Evolutionary conservation across 2,888 invertebrate species (phyloP).

Genomic region (Priapulus caudatus): DNA sequence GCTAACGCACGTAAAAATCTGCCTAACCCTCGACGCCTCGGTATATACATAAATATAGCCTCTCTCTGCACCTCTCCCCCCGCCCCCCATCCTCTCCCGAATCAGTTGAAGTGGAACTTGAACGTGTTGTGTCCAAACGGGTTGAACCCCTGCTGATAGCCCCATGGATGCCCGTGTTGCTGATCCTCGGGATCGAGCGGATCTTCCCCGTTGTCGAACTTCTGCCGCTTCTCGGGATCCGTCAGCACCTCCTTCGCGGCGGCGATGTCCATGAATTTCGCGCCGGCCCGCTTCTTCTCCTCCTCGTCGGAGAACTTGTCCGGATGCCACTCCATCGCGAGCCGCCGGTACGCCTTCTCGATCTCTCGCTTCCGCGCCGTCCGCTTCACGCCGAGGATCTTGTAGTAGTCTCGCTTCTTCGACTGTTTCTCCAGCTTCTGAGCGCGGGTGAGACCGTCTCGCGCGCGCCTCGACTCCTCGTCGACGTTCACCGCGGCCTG

Average conservation of each 20-base stretch:
- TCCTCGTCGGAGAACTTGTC: constrained; percentile 74
- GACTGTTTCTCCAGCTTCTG: constrained; percentile 85
- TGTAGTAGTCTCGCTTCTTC: constrained; percentile 90
- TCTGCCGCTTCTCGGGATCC: constrained; percentile 72
- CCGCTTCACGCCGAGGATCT: constrained; percentile 81
- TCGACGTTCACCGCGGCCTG: constrained; percentile 74
- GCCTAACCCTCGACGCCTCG: too few species aligned
- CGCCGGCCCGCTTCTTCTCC: constrained; percentile 79
- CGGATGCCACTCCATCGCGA: constrained; percentile 98
- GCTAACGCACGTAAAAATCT: too few species aligned
- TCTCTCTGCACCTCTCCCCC: too few species aligned
- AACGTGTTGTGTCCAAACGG: background rate
- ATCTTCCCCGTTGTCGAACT: constrained; percentile 89
- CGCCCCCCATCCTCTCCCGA: too few species aligned
- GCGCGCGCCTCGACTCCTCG: constrained; percentile 61
- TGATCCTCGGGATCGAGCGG: constrained; percentile 81
- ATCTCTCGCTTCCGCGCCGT: constrained; percentile 85
- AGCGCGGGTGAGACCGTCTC: constrained; percentile 73
- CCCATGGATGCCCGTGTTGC: constrained; percentile 38
- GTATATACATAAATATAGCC: too few species aligned
- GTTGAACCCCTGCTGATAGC: background rate
- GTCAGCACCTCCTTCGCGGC: constrained; percentile 89
- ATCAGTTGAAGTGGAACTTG: too few species aligned
- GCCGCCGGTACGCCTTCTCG: constrained; percentile 84
- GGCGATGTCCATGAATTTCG: constrained; percentile 95